Evolutionary conservation across 1,140 invertebrate genomes (phyloP).

Genomic region (Lepidurus couesii): DNA sequence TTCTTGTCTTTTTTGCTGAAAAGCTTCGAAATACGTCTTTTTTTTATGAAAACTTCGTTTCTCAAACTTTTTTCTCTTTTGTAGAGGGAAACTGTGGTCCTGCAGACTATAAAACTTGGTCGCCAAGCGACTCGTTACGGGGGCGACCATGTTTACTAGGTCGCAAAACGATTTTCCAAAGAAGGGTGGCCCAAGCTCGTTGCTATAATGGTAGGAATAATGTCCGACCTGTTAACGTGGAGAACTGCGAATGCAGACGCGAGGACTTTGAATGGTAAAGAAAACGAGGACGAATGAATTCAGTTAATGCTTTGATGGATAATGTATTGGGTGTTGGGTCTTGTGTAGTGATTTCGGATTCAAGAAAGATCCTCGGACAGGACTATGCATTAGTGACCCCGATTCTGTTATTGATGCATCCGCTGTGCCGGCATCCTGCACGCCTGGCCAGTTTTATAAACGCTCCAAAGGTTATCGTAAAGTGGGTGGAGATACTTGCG

Average conservation of each 20-base stretch:
- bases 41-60: constrained; percentile 24
- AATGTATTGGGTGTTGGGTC: not conserved
- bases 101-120: constrained; percentile 84
- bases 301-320: not conserved
- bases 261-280: constrained; percentile 76
- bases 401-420: constrained; percentile 55
- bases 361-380: constrained; percentile 49
- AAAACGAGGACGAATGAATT: not conserved
- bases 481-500: constrained; percentile 71
- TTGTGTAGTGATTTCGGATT: constrained; percentile 54
- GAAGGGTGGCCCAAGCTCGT: constrained; percentile 60
- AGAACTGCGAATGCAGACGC: constrained; percentile 68
- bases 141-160: constrained; percentile 65
- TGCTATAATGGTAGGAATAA: constrained; percentile 70
- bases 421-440: constrained; percentile 58
- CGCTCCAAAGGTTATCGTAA: constrained; percentile 78
- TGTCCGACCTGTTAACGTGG: constrained; percentile 58
- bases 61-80: constrained; percentile 35
- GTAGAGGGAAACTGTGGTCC: constrained; percentile 54
- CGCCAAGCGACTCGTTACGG: constrained; percentile 55
- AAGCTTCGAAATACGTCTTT: not conserved
- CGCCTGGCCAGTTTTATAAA: constrained; percentile 65
- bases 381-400: constrained; percentile 39
- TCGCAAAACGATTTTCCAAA: constrained; percentile 63
- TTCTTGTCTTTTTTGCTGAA: constrained; percentile 32